Conservation (phyloP, 92 coral and sea anemone species). For the Epizoanthus rinbou region DNA sequence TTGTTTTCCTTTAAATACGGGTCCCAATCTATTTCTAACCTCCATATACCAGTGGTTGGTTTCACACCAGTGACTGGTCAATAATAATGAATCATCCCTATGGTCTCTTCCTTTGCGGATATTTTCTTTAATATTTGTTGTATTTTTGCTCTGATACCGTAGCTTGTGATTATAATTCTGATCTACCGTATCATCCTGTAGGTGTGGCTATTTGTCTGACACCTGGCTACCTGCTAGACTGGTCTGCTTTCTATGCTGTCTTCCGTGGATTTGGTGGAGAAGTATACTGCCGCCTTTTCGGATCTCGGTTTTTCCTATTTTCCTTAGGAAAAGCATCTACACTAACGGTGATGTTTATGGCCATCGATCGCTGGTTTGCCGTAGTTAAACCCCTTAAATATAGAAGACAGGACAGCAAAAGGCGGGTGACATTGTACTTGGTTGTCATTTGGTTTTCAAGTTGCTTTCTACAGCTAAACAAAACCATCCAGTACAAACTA, state of each 20-base stretch:
- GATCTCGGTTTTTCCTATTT: constrained; percentile 58
- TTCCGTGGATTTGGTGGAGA: constrained; percentile 46
- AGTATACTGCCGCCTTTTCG: constrained; percentile 55
- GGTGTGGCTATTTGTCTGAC: not conserved
- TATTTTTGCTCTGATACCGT: too few relatives aligned
- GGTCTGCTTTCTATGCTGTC: not conserved
- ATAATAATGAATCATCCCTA: too few relatives aligned
- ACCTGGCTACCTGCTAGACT: constrained; percentile 1
- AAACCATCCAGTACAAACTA: constrained; percentile 30
- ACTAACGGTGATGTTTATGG: constrained; percentile 63
- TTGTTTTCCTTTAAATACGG: too few relatives aligned
- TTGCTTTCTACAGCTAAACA: constrained; percentile 48
- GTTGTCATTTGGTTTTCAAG: constrained; percentile 63
- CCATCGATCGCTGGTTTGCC: constrained; percentile 67
- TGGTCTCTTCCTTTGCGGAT: too few relatives aligned
- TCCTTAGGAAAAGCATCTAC: constrained; percentile 60
- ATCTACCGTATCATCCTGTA: not conserved
- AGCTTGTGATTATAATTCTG: too few relatives aligned
- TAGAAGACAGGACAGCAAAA: constrained; percentile 51
- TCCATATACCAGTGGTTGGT: too few relatives aligned
- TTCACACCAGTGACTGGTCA: too few relatives aligned
- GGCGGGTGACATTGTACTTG: constrained; percentile 47
- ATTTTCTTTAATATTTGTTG: too few relatives aligned
- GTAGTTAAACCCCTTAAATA: constrained; percentile 60
- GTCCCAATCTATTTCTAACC: too few relatives aligned